These are phyloP conservation scores for Lepus oiostolus DNA, from an alignment of 2,797 vertebrate species.

Conservation along the genomic window DNA sequence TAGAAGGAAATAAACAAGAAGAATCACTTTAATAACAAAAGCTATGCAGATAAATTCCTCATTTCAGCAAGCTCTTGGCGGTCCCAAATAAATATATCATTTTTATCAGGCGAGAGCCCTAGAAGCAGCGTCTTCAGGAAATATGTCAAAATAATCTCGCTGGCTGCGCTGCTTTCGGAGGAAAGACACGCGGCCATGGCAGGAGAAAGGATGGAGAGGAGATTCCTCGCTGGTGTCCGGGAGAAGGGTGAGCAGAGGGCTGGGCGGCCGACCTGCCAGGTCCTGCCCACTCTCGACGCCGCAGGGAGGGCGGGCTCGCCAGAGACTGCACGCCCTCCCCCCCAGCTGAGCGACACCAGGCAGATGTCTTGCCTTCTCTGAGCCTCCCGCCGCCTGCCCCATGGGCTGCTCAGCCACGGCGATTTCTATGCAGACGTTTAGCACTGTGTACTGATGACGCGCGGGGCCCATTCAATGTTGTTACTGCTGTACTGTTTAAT, in stretches of 20 bases:
- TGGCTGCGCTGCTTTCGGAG: constrained; percentile 57
- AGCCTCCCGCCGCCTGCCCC: neutral
- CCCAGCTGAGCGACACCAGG: neutral
- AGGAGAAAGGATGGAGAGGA: constrained; percentile 49
- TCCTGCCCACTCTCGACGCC: neutral
- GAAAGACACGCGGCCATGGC: constrained; percentile 49
- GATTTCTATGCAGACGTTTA: neutral
- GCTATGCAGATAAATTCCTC: constrained; percentile 82
- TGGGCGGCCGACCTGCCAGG: neutral
- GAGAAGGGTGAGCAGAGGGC: neutral
- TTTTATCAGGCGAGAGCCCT: constrained; percentile 81
- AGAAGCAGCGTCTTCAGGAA: constrained; percentile 80
- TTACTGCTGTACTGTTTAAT: neutral
- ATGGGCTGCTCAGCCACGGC: neutral
- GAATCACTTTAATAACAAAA: constrained; percentile 84
- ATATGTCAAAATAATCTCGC: constrained; percentile 80
- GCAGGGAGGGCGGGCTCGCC: too few species aligned
- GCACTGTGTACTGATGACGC: neutral
- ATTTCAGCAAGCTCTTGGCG: constrained; percentile 81
- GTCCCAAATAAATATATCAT: constrained; percentile 84
- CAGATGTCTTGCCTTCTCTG: neutral
- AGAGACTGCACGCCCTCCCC: neutral
- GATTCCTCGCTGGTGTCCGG: neutral
- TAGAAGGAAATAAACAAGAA: constrained; percentile 83
- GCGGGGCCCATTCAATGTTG: neutral